Percentiles rank a stretch among this genome's conserved stretches.
Evolutionary conservation across 2,113 vertebrate genomes (phyloP).

Genomic region (Gavia stellata): DNA sequence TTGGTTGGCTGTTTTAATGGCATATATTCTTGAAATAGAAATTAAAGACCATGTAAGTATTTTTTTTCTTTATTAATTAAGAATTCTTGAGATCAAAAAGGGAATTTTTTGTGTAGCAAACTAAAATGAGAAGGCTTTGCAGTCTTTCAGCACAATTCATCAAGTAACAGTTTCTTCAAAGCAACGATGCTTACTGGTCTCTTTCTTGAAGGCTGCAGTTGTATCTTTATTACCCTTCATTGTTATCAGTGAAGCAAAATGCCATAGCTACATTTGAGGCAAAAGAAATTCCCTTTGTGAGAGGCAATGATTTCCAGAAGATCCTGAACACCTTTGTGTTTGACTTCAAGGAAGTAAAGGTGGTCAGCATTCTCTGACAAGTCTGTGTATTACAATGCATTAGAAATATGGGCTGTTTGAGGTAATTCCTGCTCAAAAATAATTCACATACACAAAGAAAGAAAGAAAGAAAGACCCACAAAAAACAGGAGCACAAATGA

Average conservation of each 20-base stretch:
- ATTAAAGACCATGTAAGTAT: not conserved
- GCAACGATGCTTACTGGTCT: not conserved
- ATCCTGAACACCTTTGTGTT: not conserved
- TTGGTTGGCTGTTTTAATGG: not conserved
- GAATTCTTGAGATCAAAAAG: not conserved
- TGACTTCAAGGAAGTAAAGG: not conserved
- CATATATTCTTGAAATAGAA: not conserved
- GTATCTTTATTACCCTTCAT: slow-evolving; percentile 4
- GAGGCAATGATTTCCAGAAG: not conserved
- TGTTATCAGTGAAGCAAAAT: slow-evolving; percentile 4
- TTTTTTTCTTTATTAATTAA: not conserved
- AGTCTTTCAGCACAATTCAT: not conserved
- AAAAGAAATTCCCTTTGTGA: not conserved
- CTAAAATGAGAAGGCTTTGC: not conserved
- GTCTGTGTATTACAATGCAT: not conserved
- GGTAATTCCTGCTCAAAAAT: not conserved
- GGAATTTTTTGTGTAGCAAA: not conserved
- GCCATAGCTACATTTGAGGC: not conserved
- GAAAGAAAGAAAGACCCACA: accelerated
- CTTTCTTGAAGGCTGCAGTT: not conserved
- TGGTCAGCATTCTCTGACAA: not conserved
- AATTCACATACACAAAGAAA: not conserved
- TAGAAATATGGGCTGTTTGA: not conserved
- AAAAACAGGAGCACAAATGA: not conserved
- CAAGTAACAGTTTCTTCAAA: not conserved